These are phyloP conservation scores for Regulus satrapa DNA, from an alignment of 2,113 vertebrate species.

Conservation along the genomic window DNA sequence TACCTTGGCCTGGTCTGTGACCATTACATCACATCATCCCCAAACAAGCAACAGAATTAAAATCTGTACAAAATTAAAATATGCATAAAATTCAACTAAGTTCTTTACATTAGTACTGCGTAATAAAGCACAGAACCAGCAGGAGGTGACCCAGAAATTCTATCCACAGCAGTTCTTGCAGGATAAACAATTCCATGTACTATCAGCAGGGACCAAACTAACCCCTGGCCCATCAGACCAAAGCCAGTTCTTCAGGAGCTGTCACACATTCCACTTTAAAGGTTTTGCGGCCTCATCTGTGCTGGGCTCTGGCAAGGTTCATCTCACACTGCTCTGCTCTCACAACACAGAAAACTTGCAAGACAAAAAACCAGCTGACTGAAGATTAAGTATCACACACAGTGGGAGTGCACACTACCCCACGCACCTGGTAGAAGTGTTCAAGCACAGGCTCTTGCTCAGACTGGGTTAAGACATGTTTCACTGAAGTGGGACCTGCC, in stretches of 20 bases:
- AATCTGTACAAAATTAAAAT: constrained; percentile 68
- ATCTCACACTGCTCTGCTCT: not conserved
- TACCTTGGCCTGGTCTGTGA: constrained; percentile 57
- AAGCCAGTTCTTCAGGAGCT: not conserved
- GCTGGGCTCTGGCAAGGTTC: not conserved
- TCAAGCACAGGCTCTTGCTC: not conserved
- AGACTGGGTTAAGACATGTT: not conserved
- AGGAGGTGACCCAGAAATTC: not conserved
- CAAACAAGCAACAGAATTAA: constrained; percentile 60
- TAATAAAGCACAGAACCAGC: constrained; percentile 52
- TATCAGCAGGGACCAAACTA: not conserved
- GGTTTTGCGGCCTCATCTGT: not conserved
- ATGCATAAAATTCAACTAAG: constrained; percentile 35
- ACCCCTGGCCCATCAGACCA: not conserved
- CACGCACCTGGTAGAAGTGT: not conserved
- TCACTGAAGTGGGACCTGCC: not conserved
- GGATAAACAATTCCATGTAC: not conserved
- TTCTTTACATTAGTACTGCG: constrained; percentile 57
- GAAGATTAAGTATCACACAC: not conserved
- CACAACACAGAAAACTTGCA: not conserved
- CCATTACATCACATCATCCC: constrained; percentile 58
- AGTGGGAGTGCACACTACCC: not conserved
- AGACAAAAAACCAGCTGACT: not conserved
- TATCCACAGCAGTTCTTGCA: constrained; percentile 1
- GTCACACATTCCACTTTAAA: not conserved